A percentile compares a stretch with the other conserved stretches of the same genome.
These are phyloP conservation scores for Parambassis ranga DNA, from an alignment of 2,797 vertebrate genomes.

Conservation along the genomic window DNA sequence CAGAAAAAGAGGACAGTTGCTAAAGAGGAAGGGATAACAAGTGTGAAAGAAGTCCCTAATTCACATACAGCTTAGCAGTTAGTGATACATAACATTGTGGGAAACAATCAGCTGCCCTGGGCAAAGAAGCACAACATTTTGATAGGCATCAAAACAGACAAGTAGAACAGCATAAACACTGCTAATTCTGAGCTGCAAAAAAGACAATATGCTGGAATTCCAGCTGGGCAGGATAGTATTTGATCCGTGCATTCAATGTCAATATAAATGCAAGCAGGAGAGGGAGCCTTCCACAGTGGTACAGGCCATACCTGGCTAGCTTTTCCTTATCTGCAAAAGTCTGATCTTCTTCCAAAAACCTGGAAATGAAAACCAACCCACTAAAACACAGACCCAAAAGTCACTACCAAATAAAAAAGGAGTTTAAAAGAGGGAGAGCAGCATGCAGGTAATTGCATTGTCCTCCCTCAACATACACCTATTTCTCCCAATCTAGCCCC, in stretches of 20 bases:
- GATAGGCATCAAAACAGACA: constrained; percentile 45
- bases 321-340: constrained; percentile 94
- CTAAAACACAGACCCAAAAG: constrained; percentile 76
- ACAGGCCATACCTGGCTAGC: constrained; percentile 88
- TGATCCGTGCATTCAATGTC: constrained; percentile 52
- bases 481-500: constrained; percentile 48
- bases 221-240: constrained; percentile 42
- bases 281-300: constrained; percentile 76
- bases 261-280: constrained; percentile 60
- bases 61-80: constrained; percentile 47
- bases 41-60: constrained; percentile 31
- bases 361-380: constrained; percentile 87
- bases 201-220: constrained; percentile 22
- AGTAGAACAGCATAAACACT: constrained; percentile 12
- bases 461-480: neutral
- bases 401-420: constrained; percentile 13
- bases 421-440: neutral
- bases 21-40: constrained; percentile 63
- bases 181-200: constrained; percentile 35
- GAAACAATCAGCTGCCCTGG: constrained; percentile 21
- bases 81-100: constrained; percentile 43
- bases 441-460: neutral
- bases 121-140: constrained; percentile 39
- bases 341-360: constrained; percentile 90
- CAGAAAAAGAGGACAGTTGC: constrained; percentile 67